Evolutionary conservation across 2,797 vertebrate species (phyloP).

Genomic region (Sebastes matsubarae): DNA sequence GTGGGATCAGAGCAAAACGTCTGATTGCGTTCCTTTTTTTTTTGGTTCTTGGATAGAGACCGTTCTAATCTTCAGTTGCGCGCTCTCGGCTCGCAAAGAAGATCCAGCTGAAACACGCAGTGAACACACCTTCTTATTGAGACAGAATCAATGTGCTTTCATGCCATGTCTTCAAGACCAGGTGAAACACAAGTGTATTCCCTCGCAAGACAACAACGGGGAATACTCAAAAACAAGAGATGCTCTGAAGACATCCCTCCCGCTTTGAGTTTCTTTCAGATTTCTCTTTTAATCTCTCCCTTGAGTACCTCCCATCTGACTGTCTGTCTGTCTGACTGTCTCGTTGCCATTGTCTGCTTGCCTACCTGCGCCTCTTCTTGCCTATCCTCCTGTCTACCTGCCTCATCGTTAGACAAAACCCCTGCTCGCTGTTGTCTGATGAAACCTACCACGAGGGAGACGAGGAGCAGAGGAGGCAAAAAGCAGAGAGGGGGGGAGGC

Average conservation of each 20-base stretch:
- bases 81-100: background rate
- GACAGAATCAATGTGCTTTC: conserved; percentile 56
- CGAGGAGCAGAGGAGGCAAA: conserved; percentile 13
- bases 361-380: conserved; percentile 29
- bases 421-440: conserved; percentile 51
- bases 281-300: conserved; percentile 72
- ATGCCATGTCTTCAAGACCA: conserved; percentile 40
- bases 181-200: conserved; percentile 46
- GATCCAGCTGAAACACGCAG: conserved; percentile 10
- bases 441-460: conserved; percentile 58
- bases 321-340: conserved; percentile 60
- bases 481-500: conserved; percentile 22
- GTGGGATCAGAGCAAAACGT: conserved; percentile 48
- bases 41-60: conserved; percentile 12
- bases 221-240: conserved; percentile 56
- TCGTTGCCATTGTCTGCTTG: conserved; percentile 58
- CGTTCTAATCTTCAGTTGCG: conserved; percentile 4
- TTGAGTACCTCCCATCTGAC: conserved; percentile 60
- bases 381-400: conserved; percentile 36
- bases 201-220: conserved; percentile 56
- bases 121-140: conserved; percentile 33
- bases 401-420: conserved; percentile 55
- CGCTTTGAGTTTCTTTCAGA: conserved; percentile 53
- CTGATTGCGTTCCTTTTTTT: conserved; percentile 35
- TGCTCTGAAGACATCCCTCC: conserved; percentile 50